Evolutionary conservation across 2,113 vertebrate species (phyloP).

Genomic region (Puffinus mauretanicus): DNA sequence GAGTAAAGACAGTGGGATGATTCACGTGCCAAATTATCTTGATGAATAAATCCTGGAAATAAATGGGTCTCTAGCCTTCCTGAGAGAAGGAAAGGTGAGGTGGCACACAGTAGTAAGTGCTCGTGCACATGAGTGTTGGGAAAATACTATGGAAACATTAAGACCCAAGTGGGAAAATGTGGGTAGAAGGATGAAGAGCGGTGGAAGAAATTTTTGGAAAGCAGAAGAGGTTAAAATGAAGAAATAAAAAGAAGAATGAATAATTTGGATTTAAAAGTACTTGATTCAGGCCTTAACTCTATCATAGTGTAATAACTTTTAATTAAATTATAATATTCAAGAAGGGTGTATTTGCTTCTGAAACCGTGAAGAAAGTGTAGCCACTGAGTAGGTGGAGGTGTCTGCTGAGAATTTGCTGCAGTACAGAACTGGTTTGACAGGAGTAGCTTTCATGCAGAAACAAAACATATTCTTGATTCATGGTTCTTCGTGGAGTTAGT

Average conservation of each 20-base stretch:
- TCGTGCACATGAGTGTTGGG: not conserved
- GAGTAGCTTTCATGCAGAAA: not conserved
- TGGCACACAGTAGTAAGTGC: not conserved
- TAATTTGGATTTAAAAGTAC: not conserved
- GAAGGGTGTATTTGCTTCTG: not conserved
- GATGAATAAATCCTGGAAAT: not conserved
- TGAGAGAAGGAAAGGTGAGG: not conserved
- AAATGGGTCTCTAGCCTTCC: not conserved
- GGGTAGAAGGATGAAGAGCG: not conserved
- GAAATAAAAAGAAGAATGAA: not conserved
- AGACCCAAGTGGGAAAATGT: not conserved
- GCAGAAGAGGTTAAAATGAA: not conserved
- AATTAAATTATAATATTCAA: conserved; percentile 5
- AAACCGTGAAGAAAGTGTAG: not conserved
- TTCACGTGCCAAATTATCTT: not conserved
- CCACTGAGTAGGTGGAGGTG: not conserved
- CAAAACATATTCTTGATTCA: not conserved
- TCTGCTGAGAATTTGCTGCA: not conserved
- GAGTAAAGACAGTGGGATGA: not conserved
- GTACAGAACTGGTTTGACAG: conserved; percentile 12
- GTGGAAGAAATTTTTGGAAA: not conserved
- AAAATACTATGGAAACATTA: not conserved
- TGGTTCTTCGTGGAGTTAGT: not conserved
- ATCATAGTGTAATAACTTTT: not conserved
- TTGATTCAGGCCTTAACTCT: not conserved